Evolutionary conservation across 2,888 invertebrate species (phyloP), one percentile per base, ranked within the genome.

Genomic region (Archaeoteleia sp.): DNA sequence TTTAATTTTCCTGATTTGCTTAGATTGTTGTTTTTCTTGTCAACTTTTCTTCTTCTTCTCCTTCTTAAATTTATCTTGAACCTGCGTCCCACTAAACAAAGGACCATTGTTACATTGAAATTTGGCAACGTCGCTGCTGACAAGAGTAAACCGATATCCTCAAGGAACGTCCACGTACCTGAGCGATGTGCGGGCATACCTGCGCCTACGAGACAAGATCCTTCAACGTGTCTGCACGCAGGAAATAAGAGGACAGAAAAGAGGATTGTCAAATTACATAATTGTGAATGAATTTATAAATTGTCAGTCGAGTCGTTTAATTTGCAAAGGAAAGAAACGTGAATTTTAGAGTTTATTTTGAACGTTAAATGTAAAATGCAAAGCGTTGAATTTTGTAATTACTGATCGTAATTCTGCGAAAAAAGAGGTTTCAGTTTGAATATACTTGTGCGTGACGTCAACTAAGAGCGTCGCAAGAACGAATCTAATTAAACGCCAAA

Each of bases 401-500:
- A n/a, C n/a, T n/a, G n/a, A n/a, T n/a, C n/a, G n/a, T n/a, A n/a
- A n/a, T n/a, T n/a, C n/a, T n/a, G n/a, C n/a, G n/a, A n/a, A n/a
- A n/a, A 20, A 5, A 20, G 5, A 20, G 3, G 20, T 20, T 2
- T 20, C 5, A 2, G 20, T 20, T 20, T 20, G 2, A 2, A 20
- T 20, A 20, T 4, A 20, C 3, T 20, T 2, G 20, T 4, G 48
- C 35, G 63, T 48, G 0, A 49, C 35, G 43, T 10, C 12, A 43
- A 45, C 29, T 32, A 55, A 15, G 30, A 62, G 48, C 57, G 67
- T 51, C 58, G 35, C 42, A 57, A 57, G 58, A 63, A 78, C 79
- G 79, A 74, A 79, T 79, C 78, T 83, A 82, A 83, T 83, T 83
- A 82, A 82, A 82, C 77, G 81, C 75, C 79, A 80, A 82, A 82